A percentile compares a stretch with the other conserved stretches of the same genome.
phyloP scores from a whole-genome alignment of 1,140 invertebrate genomes.

The Phenacoccus solenopsis region DNA sequence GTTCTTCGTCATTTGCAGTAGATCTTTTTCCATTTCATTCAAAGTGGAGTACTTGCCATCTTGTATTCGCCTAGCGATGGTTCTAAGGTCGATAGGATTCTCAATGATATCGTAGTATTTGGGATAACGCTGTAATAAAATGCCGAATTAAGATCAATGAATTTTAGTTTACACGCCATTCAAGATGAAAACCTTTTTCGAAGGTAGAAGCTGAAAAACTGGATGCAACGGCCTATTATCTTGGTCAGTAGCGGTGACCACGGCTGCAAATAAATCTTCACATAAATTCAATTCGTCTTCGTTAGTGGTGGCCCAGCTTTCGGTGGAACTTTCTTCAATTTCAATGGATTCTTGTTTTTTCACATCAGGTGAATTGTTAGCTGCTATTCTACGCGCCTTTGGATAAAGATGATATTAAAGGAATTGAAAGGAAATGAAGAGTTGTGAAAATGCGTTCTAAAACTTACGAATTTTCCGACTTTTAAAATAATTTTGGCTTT shows the following conservation, averaged over 20 bases:
- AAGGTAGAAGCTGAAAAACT: slow-evolving; percentile 80
- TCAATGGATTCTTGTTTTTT: neutral
- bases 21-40: slow-evolving; percentile 77
- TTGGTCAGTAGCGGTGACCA: slow-evolving; percentile 60
- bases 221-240: slow-evolving; percentile 68
- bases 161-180: slow-evolving; percentile 8
- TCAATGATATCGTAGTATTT: slow-evolving; percentile 95
- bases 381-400: neutral
- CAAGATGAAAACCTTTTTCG: slow-evolving; percentile 44
- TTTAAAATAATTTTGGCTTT: slow-evolving; percentile 46
- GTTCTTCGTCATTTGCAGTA: slow-evolving; percentile 84
- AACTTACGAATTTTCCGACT: slow-evolving; percentile 39
- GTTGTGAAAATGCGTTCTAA: too few species aligned
- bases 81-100: slow-evolving; percentile 87
- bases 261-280: slow-evolving; percentile 69
- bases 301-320: slow-evolving; percentile 26
- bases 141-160: slow-evolving; percentile 18
- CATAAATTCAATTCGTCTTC: slow-evolving; percentile 55
- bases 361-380: neutral
- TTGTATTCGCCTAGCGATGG: slow-evolving; percentile 84
- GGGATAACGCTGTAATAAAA: slow-evolving; percentile 60
- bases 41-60: slow-evolving; percentile 60
- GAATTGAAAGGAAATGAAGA: too few species aligned
- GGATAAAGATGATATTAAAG: neutral
- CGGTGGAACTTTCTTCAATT: neutral